Conservation (phyloP, 2,113 vertebrate genomes). For the Motacilla tschutschensis region DNA sequence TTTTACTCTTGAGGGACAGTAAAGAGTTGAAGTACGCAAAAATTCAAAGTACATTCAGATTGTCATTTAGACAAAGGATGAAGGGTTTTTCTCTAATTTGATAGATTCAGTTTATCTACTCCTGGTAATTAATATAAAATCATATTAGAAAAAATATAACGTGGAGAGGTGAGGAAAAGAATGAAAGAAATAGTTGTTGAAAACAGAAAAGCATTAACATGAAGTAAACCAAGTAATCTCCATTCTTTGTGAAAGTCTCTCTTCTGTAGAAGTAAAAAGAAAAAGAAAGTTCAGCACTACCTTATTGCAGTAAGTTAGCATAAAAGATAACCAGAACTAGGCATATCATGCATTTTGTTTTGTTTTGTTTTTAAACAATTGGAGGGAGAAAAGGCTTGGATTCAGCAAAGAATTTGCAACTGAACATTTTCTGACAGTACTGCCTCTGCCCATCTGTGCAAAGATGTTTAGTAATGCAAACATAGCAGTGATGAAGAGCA, state of each 20-base stretch:
- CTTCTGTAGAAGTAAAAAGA: not conserved
- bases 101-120: not conserved
- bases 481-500: slow-evolving; percentile 30
- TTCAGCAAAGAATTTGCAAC: slow-evolving; percentile 51
- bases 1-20: not conserved
- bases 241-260: not conserved
- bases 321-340: not conserved
- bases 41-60: not conserved
- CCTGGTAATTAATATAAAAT: not conserved
- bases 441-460: slow-evolving; percentile 60
- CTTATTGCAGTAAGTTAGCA: slow-evolving; percentile 1
- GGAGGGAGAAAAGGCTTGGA: slow-evolving; percentile 30
- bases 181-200: not conserved
- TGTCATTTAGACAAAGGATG: not conserved
- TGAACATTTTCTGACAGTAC: slow-evolving; percentile 58
- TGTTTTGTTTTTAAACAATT: slow-evolving; percentile 62
- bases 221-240: not conserved
- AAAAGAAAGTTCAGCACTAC: not conserved
- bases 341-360: slow-evolving; percentile 34
- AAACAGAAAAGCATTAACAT: not conserved
- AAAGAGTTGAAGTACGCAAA: not conserved
- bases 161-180: not conserved
- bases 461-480: slow-evolving; percentile 49
- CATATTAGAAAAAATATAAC: not conserved
- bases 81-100: not conserved